Base-by-base conservation (phyloP, 2,113 vertebrate genomes). In the Hemichromis elongatus region DNA sequence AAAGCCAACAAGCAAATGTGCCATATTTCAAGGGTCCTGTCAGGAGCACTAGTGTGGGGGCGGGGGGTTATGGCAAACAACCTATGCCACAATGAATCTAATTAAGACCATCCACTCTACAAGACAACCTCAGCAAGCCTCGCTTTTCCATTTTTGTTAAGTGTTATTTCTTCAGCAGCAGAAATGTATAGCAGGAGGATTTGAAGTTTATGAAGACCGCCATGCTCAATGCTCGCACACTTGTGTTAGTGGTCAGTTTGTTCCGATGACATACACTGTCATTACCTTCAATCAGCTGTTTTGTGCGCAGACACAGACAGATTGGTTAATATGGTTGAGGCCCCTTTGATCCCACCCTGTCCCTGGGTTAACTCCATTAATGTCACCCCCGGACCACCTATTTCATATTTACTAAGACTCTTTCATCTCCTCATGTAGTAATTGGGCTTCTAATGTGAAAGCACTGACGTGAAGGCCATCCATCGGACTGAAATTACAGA, bases 11-110 rank as follows among this genome's bases (percentile, higher is more conserved):
- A 92, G 91, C 95, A 96, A 88, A 96, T 96, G 95, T 95, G 95
- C 95, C 95, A 96, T 97, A 97, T 98, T 97, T 99, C 95, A 97
- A 96, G 96, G 93, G 95, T 96, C 95, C 95, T 97, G 96, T 96
- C 96, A 96, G 77, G 61, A 93, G 92, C 52, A 55, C 16, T 40
- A 26, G 14, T 50, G 45, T 52, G 26, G 45, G 45, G 55, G 63
- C 1, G 83, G 12, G 42, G 91, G 90, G 73, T 83, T 92, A 90
- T 93, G 96, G 96, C 96, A 97, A 97, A 96, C 96, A 96, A 94
- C 83, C 95, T 94, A 95, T 95, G 94, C 95, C 92, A 96, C 91
- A 92, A 94, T 92, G 95, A 92, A 96, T 94, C 83, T 90, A 89
- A 93, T 95, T 93, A 94, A 91, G 87, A 91, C 88, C 91, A 92